Evolutionary conservation across 1,140 invertebrate genomes (phyloP).

Genomic region (Meloidogyne floridensis): DNA sequence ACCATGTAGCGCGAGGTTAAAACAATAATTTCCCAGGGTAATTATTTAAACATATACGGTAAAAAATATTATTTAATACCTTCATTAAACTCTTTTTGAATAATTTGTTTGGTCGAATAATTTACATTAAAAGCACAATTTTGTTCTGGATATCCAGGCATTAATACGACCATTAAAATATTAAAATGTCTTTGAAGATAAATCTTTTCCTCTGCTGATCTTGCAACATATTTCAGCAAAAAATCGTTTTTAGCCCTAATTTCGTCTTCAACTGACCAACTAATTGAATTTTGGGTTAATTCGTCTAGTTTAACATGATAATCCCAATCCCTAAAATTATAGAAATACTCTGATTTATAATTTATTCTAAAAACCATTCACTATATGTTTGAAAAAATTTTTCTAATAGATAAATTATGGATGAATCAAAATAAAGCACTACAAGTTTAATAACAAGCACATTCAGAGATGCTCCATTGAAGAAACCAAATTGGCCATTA

Average conservation of each 20-base stretch:
- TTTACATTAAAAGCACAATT: not conserved
- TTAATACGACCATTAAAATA: not conserved
- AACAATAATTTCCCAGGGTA: too few species aligned
- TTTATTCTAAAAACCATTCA: conserved; percentile 10
- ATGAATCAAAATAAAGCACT: conserved; percentile 9
- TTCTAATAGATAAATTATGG: not conserved
- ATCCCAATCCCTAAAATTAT: conserved; percentile 12
- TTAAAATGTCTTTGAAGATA: not conserved
- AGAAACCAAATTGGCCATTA: conserved; percentile 6
- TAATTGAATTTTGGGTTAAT: not conserved
- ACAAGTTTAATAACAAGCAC: conserved; percentile 10
- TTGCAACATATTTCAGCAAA: not conserved
- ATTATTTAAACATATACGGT: too few species aligned
- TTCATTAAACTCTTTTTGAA: not conserved
- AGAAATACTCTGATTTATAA: not conserved
- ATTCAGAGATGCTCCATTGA: not conserved
- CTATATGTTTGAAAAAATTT: conserved; percentile 16
- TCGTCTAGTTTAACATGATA: not conserved
- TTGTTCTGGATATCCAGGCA: conserved; percentile 11
- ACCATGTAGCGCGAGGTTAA: too few species aligned
- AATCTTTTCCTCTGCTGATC: not conserved
- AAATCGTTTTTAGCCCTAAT: not conserved
- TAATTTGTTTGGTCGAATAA: not conserved
- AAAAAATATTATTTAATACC: not conserved
- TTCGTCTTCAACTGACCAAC: not conserved